A percentile compares a stretch with the other conserved stretches of the same genome.
Evolutionary conservation across 2,888 invertebrate species (phyloP).

Genomic region (Lasioglossum zephyrum): DNA sequence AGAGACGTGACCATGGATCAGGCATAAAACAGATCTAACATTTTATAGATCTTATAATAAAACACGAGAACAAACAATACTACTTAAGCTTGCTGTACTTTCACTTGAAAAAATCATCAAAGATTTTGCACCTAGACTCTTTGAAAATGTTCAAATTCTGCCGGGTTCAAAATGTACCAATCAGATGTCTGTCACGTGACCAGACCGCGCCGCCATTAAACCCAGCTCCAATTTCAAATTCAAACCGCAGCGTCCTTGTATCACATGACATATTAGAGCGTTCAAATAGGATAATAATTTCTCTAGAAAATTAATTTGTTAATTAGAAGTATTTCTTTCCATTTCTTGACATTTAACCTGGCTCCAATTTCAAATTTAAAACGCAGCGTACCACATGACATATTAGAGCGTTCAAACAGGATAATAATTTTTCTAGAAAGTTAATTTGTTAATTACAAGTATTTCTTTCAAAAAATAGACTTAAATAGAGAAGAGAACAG

Average conservation of each 20-base stretch:
- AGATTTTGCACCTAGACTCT: neutral
- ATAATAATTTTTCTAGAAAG: neutral
- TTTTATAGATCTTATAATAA: neutral
- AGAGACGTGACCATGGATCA: constrained; percentile 23
- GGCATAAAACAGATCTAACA: neutral
- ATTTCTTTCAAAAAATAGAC: neutral
- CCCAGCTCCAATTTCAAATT: neutral
- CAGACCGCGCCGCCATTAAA: neutral
- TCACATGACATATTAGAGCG: neutral
- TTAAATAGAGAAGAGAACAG: neutral
- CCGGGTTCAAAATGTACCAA: neutral
- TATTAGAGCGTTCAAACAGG: neutral
- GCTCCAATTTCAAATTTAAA: neutral
- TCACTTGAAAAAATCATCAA: neutral
- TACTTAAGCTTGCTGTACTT: neutral
- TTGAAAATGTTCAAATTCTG: neutral
- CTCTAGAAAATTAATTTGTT: neutral
- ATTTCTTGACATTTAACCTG: neutral
- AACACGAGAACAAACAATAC: neutral
- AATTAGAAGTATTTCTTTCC: too few species aligned
- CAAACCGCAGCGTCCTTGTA: neutral
- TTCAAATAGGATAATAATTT: neutral
- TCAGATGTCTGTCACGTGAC: neutral
- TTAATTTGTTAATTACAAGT: neutral
- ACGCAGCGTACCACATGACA: neutral